A percentile compares a stretch with the other conserved stretches of the same genome.
phyloP scores from a whole-genome alignment of 2,888 invertebrate genomes.

The Hipparchia sbordonii region DNA sequence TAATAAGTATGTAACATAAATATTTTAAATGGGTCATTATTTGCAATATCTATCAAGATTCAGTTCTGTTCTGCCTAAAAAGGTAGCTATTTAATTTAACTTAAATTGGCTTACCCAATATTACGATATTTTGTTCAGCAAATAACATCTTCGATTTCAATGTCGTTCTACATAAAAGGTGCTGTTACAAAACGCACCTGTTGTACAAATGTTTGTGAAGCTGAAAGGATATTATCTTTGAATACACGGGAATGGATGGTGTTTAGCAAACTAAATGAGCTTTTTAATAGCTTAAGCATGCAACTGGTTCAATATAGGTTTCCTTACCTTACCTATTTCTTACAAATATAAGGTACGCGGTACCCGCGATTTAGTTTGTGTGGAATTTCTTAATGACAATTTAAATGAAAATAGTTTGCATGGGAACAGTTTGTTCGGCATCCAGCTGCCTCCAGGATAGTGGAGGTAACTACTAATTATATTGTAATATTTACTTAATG shows the following conservation, averaged over 20 bases:
- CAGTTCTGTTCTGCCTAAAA: slow-evolving; percentile 49
- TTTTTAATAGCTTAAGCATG: slow-evolving; percentile 19
- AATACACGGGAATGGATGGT: slow-evolving; percentile 16
- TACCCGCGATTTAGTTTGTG: no score
- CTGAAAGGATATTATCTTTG: slow-evolving; percentile 34
- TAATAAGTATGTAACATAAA: slow-evolving; percentile 35
- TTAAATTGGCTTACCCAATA: slow-evolving; percentile 45
- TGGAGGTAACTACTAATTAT: no score
- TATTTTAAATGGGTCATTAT: slow-evolving; percentile 25
- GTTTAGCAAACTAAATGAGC: slow-evolving; percentile 13
- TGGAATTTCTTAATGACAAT: no score
- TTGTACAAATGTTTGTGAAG: slow-evolving; percentile 53
- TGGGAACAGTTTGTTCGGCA: no score
- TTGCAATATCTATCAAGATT: slow-evolving; percentile 27
- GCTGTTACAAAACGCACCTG: slow-evolving; percentile 51
- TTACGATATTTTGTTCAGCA: slow-evolving; percentile 41
- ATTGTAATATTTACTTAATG: no score
- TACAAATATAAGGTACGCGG: no score
- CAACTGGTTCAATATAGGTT: slow-evolving; percentile 1
- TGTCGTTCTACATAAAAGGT: slow-evolving; percentile 58
- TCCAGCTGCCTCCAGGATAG: no score
- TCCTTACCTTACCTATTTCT: no score
- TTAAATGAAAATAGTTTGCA: no score
- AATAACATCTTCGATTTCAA: slow-evolving; percentile 52
- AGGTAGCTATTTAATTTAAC: slow-evolving; percentile 42